Conservation (phyloP, 2,113 vertebrate species). For the Australoheros scitulus region DNA sequence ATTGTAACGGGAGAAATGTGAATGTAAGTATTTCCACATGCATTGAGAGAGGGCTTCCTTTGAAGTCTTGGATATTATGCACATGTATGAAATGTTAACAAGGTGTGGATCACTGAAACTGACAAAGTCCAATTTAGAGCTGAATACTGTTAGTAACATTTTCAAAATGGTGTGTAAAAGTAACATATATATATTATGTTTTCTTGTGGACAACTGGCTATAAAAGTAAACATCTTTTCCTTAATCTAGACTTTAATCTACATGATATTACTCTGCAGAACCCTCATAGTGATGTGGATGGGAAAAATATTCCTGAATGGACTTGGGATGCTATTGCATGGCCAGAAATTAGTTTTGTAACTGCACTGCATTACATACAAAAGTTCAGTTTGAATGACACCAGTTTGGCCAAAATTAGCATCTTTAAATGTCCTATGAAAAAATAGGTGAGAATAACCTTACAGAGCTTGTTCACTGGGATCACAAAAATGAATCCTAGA, state of each 20-base stretch:
- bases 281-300: not conserved
- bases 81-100: conserved; percentile 12
- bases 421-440: not conserved
- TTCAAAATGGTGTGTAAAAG: not conserved
- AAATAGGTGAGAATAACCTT: not conserved
- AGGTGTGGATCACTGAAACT: not conserved
- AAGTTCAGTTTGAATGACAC: not conserved
- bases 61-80: conserved; percentile 18
- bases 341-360: not conserved
- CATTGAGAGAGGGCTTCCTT: conserved; percentile 12
- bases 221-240: not conserved
- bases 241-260: not conserved
- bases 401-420: not conserved
- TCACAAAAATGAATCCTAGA: not conserved
- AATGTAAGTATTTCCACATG: conserved; percentile 66
- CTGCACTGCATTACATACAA: not conserved
- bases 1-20: conserved; percentile 74
- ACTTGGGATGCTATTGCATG: not conserved
- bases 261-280: not conserved
- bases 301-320: not conserved
- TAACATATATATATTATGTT: not conserved
- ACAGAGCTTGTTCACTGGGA: not conserved
- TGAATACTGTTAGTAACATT: not conserved
- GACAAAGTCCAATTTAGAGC: not conserved
- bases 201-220: too few relatives aligned